Evolutionary conservation across 2,797 vertebrate species (phyloP), one percentile per base, ranked within the genome.

Genomic region (Notoglanidium macrostoma): DNA sequence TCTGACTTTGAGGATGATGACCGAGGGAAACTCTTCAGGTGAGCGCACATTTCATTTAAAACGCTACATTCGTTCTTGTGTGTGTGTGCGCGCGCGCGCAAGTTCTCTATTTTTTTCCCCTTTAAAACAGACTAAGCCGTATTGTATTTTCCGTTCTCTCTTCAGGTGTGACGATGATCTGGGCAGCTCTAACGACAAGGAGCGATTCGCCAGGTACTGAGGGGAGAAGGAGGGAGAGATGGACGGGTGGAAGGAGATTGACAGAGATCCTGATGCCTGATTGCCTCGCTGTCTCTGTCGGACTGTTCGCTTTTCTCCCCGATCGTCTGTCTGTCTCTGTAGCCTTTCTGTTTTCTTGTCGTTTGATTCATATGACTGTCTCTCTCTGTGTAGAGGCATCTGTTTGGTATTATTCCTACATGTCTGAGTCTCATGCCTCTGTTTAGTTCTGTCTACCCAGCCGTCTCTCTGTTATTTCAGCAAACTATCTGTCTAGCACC

Each of bases 191-290:
- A 96, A 95, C 0, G 98, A 99, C 79, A 99, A 99, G 87, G 98
- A 99, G 89, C 96, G 98, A 11, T 99, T 99, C 95, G 98, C 98
- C 91, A 98, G 98, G 98, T 99, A 97, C 54, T 92, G 94, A 72
- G 23, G 51, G 10, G 3, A 17, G 29, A 1, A 0, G 3, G 32
- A 57, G 21, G 11, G 3, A 7, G 44, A 19, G 15, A n/a, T 0
- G 35, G 40, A 8, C 29, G 0, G 54, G 32, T 3, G 35, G 44
- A 63, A 14, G 11, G 49, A 68, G 29, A 68, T 26, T 10, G 44
- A 14, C 7, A 44, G 17, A 23, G n/a, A 29, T 29, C 15, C 32
- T 51, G 82, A 17, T 51, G 23, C 49, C 40, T 67, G 5, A 6
- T 32, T 59, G 46, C 12, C 12, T 51, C 7, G 5, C 40, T 14